These are phyloP conservation scores for Nephila pilipes DNA, from an alignment of 1,140 invertebrate species.

Conservation along the genomic window DNA sequence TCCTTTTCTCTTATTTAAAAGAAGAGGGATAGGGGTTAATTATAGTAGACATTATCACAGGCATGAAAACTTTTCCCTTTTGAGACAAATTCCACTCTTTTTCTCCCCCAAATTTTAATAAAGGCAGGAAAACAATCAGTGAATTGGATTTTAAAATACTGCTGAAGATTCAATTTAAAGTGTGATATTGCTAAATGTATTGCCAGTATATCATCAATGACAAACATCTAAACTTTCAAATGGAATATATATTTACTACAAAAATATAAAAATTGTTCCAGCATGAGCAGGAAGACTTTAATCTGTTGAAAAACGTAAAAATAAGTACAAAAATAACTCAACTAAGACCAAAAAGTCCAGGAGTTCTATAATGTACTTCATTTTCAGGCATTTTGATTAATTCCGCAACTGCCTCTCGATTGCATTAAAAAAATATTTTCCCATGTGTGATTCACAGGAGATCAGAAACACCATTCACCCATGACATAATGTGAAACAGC, in stretches of 20 bases:
- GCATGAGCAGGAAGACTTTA: not conserved
- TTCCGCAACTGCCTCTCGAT: not conserved
- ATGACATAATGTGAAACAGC: not conserved
- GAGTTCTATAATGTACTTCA: not conserved
- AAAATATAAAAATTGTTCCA: constrained; percentile 7
- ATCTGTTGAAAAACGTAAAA: not conserved
- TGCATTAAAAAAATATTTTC: not conserved
- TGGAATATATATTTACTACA: not conserved
- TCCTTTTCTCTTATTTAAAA: not conserved
- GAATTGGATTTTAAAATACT: constrained; percentile 30
- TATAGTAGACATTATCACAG: constrained; percentile 21
- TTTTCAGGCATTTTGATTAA: constrained; percentile 10
- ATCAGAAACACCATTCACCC: not conserved
- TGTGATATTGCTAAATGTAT: not conserved
- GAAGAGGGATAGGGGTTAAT: not conserved
- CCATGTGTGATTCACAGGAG: not conserved
- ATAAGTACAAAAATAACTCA: not conserved
- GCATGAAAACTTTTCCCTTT: constrained; percentile 16
- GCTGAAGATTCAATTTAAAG: not conserved
- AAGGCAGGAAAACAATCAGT: not conserved
- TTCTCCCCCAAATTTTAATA: not conserved
- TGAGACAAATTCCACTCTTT: constrained; percentile 1
- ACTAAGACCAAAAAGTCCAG: not conserved
- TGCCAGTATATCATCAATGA: not conserved
- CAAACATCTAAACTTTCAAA: not conserved